phyloP scores from a whole-genome alignment of 2,888 invertebrate species.

The Andrena minutula region DNA sequence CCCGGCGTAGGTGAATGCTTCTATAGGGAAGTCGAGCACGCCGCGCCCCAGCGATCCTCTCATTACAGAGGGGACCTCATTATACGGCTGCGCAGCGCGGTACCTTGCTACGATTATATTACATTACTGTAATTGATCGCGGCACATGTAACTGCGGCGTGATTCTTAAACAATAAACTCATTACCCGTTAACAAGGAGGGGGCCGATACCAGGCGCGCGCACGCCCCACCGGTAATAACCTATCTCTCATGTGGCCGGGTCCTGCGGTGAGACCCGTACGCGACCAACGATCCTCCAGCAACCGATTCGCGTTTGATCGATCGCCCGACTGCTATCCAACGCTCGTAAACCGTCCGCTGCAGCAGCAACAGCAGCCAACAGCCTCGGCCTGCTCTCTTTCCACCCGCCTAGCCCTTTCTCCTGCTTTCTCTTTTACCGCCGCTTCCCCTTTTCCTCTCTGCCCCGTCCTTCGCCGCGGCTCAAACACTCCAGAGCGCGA shows the following conservation, averaged over 20 bases:
- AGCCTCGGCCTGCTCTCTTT: constrained; percentile 27
- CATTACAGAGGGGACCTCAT: constrained; percentile 78
- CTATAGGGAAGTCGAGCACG: constrained; percentile 40
- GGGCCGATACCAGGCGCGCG: constrained; percentile 53
- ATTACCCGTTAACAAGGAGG: constrained; percentile 78
- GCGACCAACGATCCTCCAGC: constrained; percentile 60
- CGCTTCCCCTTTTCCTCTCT: not conserved
- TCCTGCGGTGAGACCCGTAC: constrained; percentile 50
- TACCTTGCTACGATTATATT: constrained; percentile 79
- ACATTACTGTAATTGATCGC: constrained; percentile 82
- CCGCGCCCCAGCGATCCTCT: constrained; percentile 68
- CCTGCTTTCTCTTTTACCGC: constrained; percentile 12
- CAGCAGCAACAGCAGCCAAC: constrained; percentile 41
- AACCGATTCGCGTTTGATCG: constrained; percentile 73
- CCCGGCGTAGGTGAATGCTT: constrained; percentile 29
- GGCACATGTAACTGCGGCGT: constrained; percentile 76
- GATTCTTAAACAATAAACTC: constrained; percentile 82
- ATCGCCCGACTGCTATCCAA: constrained; percentile 62
- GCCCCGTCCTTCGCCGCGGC: constrained; percentile 32
- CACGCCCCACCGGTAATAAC: constrained; percentile 74
- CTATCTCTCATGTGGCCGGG: constrained; percentile 61
- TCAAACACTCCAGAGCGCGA: constrained; percentile 52
- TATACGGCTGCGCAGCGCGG: constrained; percentile 71
- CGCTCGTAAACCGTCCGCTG: constrained; percentile 61
- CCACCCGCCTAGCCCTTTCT: constrained; percentile 11